Conservation (phyloP, 2,797 vertebrate species). For the Parauchenoglanis punctatus region DNA sequence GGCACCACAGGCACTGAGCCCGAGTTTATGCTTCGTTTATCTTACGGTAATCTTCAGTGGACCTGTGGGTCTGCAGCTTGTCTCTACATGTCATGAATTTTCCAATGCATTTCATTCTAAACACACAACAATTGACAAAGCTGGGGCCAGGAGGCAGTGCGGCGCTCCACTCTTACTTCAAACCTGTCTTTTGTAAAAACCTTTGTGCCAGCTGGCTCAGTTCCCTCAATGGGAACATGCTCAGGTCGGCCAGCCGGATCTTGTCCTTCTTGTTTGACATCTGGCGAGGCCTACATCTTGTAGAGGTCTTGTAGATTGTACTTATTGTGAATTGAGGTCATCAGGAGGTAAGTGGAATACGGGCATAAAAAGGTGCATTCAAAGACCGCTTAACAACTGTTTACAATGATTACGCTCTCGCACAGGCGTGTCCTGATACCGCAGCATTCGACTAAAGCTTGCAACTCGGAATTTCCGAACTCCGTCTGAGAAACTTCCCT, state of each 20-base stretch:
- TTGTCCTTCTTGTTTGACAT: constrained; percentile 19
- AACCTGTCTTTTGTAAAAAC: constrained; percentile 20
- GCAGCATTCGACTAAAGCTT: neutral
- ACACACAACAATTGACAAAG: neutral
- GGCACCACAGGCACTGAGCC: neutral
- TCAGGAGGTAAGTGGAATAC: constrained; percentile 8
- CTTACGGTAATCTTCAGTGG: neutral
- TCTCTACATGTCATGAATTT: constrained; percentile 15
- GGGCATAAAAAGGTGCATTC: neutral
- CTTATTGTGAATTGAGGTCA: neutral
- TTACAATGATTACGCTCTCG: neutral
- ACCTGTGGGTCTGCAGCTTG: neutral
- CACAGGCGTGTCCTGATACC: neutral
- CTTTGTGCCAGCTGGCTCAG: neutral
- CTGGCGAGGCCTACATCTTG: neutral
- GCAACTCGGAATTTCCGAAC: neutral
- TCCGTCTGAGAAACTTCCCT: neutral
- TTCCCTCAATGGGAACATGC: neutral
- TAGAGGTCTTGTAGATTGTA: neutral
- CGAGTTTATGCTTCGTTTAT: neutral
- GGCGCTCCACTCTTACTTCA: neutral
- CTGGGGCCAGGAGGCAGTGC: neutral
- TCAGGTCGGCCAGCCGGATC: constrained; percentile 13
- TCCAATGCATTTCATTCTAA: neutral
- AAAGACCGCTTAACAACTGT: neutral